Conservation (phyloP, 2,797 vertebrate genomes). For the Cottoperca gobio region DNA sequence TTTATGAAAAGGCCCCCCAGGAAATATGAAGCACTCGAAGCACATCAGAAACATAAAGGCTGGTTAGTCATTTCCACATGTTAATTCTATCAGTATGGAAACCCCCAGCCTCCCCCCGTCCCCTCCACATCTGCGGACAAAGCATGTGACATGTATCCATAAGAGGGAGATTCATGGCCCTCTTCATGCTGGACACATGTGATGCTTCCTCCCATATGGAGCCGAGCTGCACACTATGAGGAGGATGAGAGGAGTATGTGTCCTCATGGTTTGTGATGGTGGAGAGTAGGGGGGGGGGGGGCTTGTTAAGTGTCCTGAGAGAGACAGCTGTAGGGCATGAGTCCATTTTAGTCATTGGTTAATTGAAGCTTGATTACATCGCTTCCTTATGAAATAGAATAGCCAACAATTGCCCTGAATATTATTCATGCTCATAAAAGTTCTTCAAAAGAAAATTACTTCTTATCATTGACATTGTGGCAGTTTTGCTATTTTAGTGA, state of each 20-base stretch:
- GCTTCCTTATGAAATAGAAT: constrained; percentile 74
- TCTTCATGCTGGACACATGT: constrained; percentile 77
- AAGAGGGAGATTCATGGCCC: constrained; percentile 79
- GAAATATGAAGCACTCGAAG: constrained; percentile 77
- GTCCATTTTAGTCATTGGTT: constrained; percentile 82
- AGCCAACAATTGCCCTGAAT: constrained; percentile 76
- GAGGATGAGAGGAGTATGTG: constrained; percentile 50
- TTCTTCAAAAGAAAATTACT: constrained; percentile 81
- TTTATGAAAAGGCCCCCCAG: constrained; percentile 69
- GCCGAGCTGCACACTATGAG: constrained; percentile 49
- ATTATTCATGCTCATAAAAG: constrained; percentile 77
- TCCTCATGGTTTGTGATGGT: constrained; percentile 35
- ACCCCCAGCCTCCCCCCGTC: constrained; percentile 40
- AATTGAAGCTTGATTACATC: constrained; percentile 83
- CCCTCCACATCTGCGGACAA: constrained; percentile 70
- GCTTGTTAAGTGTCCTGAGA: constrained; percentile 68
- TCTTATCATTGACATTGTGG: constrained; percentile 71
- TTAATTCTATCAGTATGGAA: constrained; percentile 85
- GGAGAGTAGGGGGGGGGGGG: constrained; percentile 6
- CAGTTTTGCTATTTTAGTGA: constrained; percentile 68
- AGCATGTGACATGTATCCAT: constrained; percentile 82
- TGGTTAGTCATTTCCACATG: constrained; percentile 83
- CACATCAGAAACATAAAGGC: constrained; percentile 76
- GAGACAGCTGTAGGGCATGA: constrained; percentile 71
- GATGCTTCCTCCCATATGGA: constrained; percentile 72